These are phyloP conservation scores for Pammene fasciana DNA, from an alignment of 2,888 invertebrate genomes.

Conservation along the genomic window DNA sequence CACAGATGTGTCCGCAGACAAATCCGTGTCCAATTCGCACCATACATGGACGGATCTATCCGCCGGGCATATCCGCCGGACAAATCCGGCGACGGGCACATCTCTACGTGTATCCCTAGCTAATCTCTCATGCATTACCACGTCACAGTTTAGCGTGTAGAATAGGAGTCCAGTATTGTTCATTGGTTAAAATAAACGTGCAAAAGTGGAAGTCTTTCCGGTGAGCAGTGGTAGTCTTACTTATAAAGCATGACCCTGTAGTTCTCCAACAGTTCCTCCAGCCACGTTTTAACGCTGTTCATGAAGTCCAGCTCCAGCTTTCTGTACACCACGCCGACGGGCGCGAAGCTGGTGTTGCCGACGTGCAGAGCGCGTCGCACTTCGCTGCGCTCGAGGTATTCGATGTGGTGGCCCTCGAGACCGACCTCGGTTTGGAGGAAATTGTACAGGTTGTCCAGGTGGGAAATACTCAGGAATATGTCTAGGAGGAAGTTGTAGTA, in stretches of 20 bases:
- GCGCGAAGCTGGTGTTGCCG: slow-evolving; percentile 78
- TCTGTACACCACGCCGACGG: slow-evolving; percentile 77
- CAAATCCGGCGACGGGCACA: no score
- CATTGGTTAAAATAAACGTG: no score
- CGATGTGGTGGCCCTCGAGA: slow-evolving; percentile 69
- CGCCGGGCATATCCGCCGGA: no score
- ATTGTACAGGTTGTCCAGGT: slow-evolving; percentile 78
- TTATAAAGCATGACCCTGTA: slow-evolving; percentile 85
- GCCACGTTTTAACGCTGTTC: slow-evolving; percentile 83
- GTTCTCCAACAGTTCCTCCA: slow-evolving; percentile 80
- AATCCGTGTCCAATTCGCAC: no score
- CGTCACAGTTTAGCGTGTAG: no score
- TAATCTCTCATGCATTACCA: no score
- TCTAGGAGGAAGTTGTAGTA: slow-evolving; percentile 78
- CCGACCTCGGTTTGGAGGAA: slow-evolving; percentile 71
- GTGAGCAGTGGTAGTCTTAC: slow-evolving; percentile 65
- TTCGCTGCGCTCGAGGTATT: slow-evolving; percentile 72
- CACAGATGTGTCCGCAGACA: no score
- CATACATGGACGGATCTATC: no score
- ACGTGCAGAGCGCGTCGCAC: slow-evolving; percentile 80
- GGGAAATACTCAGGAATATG: slow-evolving; percentile 72
- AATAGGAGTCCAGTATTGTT: no score
- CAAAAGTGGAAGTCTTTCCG: no score
- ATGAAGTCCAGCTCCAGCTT: slow-evolving; percentile 81
- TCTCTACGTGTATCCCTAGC: no score